Evolutionary conservation across 2,888 invertebrate genomes (phyloP).

Genomic region (Allolobophora icterica): DNA sequence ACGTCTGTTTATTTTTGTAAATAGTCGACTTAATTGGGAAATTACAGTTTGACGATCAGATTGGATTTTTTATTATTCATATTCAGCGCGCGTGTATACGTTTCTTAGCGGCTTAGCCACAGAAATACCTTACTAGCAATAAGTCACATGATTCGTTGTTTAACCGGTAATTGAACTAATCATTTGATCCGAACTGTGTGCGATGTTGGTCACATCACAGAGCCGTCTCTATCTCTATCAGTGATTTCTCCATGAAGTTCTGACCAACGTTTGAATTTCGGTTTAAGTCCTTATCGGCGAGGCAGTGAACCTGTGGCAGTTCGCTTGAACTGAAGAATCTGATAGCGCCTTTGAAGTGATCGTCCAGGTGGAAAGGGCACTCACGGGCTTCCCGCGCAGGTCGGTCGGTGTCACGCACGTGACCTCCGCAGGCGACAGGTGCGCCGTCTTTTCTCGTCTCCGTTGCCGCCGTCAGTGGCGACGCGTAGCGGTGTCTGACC

Average conservation of each 20-base stretch:
- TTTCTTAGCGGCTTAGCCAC: background rate
- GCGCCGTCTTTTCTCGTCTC: background rate
- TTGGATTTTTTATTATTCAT: too few relatives aligned
- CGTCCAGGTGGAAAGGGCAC: slow-evolving; percentile 4
- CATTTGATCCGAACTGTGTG: background rate
- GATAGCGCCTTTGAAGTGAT: background rate
- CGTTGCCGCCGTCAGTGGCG: background rate
- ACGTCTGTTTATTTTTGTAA: background rate
- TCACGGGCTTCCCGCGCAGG: background rate
- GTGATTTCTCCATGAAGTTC: background rate
- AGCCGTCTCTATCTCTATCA: slow-evolving; percentile 21
- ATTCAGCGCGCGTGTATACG: too few relatives aligned
- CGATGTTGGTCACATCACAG: background rate
- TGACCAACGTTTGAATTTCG: background rate
- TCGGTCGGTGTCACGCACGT: background rate
- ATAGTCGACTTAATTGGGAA: too few relatives aligned
- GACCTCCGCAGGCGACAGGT: slow-evolving; percentile 8
- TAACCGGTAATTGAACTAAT: background rate
- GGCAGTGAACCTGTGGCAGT: background rate
- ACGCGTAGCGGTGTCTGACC: background rate
- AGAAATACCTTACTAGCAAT: background rate
- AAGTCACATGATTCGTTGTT: background rate
- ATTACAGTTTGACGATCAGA: too few relatives aligned
- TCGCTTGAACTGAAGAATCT: slow-evolving; percentile 24
- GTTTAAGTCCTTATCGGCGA: background rate